Evolutionary conservation across 2,888 invertebrate genomes (phyloP).

Genomic region (Synanthedon tipuliformis): DNA sequence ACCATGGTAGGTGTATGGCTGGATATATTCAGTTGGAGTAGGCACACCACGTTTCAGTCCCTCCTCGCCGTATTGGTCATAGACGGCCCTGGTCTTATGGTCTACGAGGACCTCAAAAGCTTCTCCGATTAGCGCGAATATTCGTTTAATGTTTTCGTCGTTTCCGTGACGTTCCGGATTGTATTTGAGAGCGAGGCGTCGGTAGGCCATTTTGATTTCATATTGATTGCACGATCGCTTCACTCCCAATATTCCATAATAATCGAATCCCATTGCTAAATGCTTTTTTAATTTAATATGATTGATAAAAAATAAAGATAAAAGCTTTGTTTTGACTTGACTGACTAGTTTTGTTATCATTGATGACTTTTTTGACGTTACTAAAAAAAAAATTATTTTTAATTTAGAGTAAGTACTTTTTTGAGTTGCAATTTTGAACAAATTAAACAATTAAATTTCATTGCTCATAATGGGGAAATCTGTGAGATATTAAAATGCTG

Average conservation of each 20-base stretch:
- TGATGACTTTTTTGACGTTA: neutral
- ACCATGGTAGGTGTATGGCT: slow-evolving; percentile 84
- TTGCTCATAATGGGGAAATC: too few species aligned
- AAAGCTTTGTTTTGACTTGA: neutral
- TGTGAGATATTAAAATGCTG: too few species aligned
- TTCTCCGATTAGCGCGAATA: slow-evolving; percentile 77
- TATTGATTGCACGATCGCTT: slow-evolving; percentile 73
- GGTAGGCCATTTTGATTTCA: slow-evolving; percentile 79
- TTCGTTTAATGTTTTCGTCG: slow-evolving; percentile 54
- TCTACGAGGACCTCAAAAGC: slow-evolving; percentile 83
- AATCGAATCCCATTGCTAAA: slow-evolving; percentile 75
- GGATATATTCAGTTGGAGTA: slow-evolving; percentile 73
- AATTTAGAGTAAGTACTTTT: too few species aligned
- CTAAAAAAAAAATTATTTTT: neutral
- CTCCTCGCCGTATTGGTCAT: slow-evolving; percentile 91
- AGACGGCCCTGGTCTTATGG: slow-evolving; percentile 77
- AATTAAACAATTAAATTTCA: too few species aligned
- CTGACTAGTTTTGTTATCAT: neutral
- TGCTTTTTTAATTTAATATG: neutral
- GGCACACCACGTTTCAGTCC: slow-evolving; percentile 86
- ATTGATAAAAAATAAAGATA: neutral
- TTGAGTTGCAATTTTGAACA: too few species aligned
- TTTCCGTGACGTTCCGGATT: slow-evolving; percentile 68
- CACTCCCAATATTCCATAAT: slow-evolving; percentile 80
- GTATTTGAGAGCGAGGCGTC: slow-evolving; percentile 68